Conservation (phyloP, 2,113 vertebrate genomes). For the Ceyx melanurus region DNA sequence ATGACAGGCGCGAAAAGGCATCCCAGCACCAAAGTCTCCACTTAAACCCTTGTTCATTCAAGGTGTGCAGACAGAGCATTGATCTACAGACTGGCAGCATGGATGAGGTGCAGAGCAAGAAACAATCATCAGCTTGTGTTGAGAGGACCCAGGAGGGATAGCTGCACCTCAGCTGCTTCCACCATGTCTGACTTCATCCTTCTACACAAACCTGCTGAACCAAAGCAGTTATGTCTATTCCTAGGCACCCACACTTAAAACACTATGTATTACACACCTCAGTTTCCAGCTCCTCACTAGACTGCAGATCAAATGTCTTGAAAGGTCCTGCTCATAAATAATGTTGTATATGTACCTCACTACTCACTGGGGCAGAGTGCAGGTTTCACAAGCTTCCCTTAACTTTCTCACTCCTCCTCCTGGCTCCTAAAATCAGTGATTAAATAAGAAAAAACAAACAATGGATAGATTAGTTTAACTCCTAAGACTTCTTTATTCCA, state of each 20-base stretch:
- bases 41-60: background rate
- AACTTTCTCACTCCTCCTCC: background rate
- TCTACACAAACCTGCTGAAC: background rate
- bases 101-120: background rate
- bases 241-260: background rate
- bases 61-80: background rate
- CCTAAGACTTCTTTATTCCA: conserved; percentile 31
- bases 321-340: background rate
- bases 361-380: background rate
- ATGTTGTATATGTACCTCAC: background rate
- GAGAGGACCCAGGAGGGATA: background rate
- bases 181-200: background rate
- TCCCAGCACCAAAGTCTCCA: background rate
- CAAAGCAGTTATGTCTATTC: background rate
- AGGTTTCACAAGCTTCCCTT: background rate
- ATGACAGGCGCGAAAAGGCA: background rate
- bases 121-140: background rate
- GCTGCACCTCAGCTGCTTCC: background rate
- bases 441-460: background rate
- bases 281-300: background rate
- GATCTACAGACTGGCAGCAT: background rate
- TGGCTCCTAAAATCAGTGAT: background rate
- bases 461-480: background rate
- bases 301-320: background rate
- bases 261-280: too few relatives aligned